phyloP scores from a whole-genome alignment of 2,888 invertebrate species.

The Sinodicranocentrus sp. region DNA sequence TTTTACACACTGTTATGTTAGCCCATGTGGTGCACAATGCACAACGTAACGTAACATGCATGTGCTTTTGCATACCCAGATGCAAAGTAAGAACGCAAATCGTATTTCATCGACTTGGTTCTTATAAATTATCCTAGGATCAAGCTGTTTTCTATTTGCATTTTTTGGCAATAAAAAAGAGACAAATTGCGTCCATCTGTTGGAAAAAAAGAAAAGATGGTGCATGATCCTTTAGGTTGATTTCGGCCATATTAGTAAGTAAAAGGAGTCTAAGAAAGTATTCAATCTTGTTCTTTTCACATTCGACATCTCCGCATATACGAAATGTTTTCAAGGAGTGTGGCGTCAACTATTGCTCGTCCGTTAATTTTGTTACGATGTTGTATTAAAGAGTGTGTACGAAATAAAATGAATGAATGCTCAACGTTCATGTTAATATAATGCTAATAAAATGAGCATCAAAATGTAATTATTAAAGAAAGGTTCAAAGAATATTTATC shows the following conservation, averaged over 20 bases:
- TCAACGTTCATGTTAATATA: slow-evolving; percentile 1
- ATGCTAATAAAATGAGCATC: slow-evolving; percentile 35
- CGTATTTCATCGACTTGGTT: slow-evolving; percentile 56
- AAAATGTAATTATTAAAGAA: slow-evolving; percentile 59
- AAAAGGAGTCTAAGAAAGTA: no score
- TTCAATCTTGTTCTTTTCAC: no score
- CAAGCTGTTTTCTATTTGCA: slow-evolving; percentile 74
- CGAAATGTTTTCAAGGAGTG: no score
- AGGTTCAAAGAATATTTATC: slow-evolving; percentile 39
- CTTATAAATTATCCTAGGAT: slow-evolving; percentile 68
- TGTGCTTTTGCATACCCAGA: no score
- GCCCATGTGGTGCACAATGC: no score
- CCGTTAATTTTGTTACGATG: no score
- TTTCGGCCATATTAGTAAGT: slow-evolving; percentile 61
- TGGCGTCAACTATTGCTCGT: no score
- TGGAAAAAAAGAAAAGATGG: slow-evolving; percentile 25
- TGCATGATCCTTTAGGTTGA: slow-evolving; percentile 29
- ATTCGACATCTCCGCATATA: no score
- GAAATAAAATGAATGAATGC: no score
- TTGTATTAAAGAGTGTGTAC: neutral
- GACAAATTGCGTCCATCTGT: slow-evolving; percentile 75
- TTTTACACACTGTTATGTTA: neutral
- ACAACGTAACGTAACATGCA: no score
- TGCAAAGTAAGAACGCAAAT: no score
- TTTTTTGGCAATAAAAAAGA: slow-evolving; percentile 73